Conservation (phyloP, 2,113 vertebrate species). For the Heterotis niloticus region DNA sequence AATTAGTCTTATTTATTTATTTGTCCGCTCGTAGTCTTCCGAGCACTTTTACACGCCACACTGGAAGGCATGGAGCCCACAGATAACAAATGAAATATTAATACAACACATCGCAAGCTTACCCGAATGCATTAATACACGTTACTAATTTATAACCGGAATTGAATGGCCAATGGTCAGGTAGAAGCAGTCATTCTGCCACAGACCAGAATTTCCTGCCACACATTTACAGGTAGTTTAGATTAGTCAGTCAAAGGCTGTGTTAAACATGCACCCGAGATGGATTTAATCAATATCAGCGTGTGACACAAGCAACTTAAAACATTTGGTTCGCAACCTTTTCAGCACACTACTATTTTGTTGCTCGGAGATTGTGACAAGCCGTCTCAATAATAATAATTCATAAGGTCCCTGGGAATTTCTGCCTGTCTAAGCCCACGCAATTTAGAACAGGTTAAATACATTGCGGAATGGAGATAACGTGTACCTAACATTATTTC, state of each 20-base stretch:
- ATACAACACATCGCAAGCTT: no score
- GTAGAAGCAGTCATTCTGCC: background rate
- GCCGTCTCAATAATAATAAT: conserved; percentile 55
- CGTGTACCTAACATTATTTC: conserved; percentile 33
- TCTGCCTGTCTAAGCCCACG: conserved; percentile 32
- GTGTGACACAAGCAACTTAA: conserved; percentile 25
- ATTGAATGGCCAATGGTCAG: no score
- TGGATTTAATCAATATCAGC: conserved; percentile 40
- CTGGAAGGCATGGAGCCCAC: no score
- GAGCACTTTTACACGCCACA: no score
- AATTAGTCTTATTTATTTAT: no score
- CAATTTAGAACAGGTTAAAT: conserved; percentile 35
- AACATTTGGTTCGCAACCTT: conserved; percentile 26
- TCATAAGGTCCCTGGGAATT: conserved; percentile 45
- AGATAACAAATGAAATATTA: no score
- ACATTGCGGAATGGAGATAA: conserved; percentile 27
- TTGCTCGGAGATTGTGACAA: conserved; percentile 53
- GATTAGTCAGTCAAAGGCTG: background rate
- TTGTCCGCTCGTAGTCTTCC: no score
- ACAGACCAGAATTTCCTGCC: background rate
- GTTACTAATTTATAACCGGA: no score
- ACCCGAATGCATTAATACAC: no score
- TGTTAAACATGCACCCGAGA: conserved; percentile 15
- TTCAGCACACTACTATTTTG: conserved; percentile 31
- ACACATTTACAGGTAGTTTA: background rate